Conservation (phyloP, 2,888 invertebrate species). For the Brachyopa scutellaris region DNA sequence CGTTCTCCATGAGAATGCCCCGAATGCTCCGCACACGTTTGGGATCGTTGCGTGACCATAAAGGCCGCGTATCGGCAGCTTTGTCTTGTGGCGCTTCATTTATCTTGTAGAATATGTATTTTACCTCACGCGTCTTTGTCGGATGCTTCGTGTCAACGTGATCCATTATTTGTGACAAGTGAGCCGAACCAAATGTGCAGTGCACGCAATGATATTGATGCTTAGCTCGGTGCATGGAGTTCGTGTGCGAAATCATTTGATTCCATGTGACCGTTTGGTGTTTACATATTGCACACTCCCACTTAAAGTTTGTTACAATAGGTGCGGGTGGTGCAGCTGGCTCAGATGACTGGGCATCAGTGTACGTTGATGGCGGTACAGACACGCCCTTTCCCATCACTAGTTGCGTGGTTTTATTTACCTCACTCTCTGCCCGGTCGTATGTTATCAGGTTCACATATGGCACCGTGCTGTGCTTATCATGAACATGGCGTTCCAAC, state of each 20-base stretch:
- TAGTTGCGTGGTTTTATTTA: conserved; percentile 49
- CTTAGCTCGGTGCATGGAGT: conserved; percentile 84
- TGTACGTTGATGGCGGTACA: not conserved
- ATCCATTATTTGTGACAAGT: conserved; percentile 83
- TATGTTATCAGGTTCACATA: conserved; percentile 74
- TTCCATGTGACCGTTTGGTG: conserved; percentile 68
- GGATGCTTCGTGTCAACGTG: conserved; percentile 86
- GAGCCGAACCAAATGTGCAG: conserved; percentile 85
- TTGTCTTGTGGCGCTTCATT: conserved; percentile 22
- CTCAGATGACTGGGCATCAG: conserved; percentile 11
- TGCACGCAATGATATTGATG: conserved; percentile 88
- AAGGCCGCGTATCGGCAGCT: conserved; percentile 79
- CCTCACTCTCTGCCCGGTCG: conserved; percentile 66
- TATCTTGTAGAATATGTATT: conserved; percentile 73
- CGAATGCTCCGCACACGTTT: conserved; percentile 84
- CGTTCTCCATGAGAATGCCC: conserved; percentile 85
- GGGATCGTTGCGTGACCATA: conserved; percentile 85
- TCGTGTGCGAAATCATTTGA: conserved; percentile 74
- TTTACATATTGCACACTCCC: conserved; percentile 75
- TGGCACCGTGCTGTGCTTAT: conserved; percentile 82
- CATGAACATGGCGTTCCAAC: conserved; percentile 86
- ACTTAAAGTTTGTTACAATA: conserved; percentile 37
- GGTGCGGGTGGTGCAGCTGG: conserved; percentile 32
- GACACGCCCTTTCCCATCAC: conserved; percentile 58
- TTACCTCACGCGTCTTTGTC: conserved; percentile 75